Evolutionary conservation across 2,888 invertebrate species (phyloP).

Genomic region (Drosophila affinis): DNA sequence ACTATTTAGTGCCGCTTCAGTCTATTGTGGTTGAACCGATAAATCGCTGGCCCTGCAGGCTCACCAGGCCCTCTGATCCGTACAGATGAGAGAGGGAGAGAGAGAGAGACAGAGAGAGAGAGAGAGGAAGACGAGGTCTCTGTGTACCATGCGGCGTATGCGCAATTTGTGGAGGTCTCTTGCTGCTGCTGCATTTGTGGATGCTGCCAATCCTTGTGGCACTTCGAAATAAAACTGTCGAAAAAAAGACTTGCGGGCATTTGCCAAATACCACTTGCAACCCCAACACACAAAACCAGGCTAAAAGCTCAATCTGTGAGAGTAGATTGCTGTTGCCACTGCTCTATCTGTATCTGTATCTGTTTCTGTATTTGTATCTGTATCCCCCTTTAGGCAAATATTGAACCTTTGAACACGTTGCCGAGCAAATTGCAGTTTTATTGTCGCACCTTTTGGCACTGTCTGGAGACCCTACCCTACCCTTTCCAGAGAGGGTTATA

Average conservation of each 20-base stretch:
- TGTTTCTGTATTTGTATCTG: slow-evolving; percentile 16
- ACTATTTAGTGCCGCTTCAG: slow-evolving; percentile 67
- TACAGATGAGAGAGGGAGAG: background rate
- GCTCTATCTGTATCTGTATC: slow-evolving; percentile 2
- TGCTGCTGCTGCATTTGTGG: slow-evolving; percentile 49
- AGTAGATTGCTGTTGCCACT: no score
- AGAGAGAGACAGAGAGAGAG: background rate
- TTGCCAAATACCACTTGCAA: slow-evolving; percentile 58
- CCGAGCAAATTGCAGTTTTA: slow-evolving; percentile 77
- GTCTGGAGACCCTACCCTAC: slow-evolving; percentile 17
- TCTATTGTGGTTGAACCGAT: slow-evolving; percentile 15
- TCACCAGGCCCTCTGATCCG: slow-evolving; percentile 21
- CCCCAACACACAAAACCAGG: background rate
- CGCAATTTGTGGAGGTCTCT: slow-evolving; percentile 59
- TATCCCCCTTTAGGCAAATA: slow-evolving; percentile 55
- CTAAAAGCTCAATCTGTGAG: background rate
- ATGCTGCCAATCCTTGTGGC: background rate
- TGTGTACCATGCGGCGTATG: slow-evolving; percentile 60
- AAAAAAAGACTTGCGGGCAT: slow-evolving; percentile 70
- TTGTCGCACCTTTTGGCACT: slow-evolving; percentile 59
- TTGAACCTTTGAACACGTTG: slow-evolving; percentile 76
- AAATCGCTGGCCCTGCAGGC: slow-evolving; percentile 53
- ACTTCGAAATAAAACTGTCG: slow-evolving; percentile 67
- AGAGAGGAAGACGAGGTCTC: background rate
- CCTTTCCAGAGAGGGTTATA: background rate